These are phyloP conservation scores for Xenopus borealis DNA, from an alignment of 2,113 vertebrate genomes.

Conservation along the genomic window DNA sequence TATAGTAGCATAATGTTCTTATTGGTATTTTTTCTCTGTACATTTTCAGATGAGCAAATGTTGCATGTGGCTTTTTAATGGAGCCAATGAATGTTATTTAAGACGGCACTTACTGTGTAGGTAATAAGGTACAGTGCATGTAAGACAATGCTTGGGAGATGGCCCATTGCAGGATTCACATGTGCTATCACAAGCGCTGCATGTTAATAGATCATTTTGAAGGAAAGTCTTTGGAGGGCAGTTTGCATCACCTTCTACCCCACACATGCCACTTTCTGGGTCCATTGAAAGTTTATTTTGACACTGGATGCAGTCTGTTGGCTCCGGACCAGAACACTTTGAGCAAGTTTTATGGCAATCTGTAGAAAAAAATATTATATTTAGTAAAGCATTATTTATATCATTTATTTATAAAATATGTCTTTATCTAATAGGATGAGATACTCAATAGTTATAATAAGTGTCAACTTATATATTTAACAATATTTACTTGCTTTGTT, in stretches of 20 bases:
- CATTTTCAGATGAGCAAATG: too few relatives aligned
- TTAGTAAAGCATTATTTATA: too few relatives aligned
- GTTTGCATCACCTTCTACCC: conserved; percentile 64
- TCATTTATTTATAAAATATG: too few relatives aligned
- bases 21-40: too few relatives aligned
- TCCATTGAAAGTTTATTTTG: conserved; percentile 63
- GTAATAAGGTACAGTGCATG: conserved; percentile 59
- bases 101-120: conserved; percentile 60
- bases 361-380: conserved; percentile 39
- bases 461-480: too few relatives aligned
- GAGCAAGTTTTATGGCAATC: conserved; percentile 72
- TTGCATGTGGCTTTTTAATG: too few relatives aligned
- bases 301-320: conserved; percentile 69
- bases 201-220: conserved; percentile 68
- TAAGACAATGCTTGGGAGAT: conserved; percentile 57
- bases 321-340: conserved; percentile 60
- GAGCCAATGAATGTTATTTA: neutral
- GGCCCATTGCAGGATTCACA: conserved; percentile 65
- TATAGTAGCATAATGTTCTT: too few relatives aligned
- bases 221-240: conserved; percentile 65
- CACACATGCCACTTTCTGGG: conserved; percentile 65
- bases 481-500: too few relatives aligned
- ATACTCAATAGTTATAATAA: too few relatives aligned
- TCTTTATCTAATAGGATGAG: too few relatives aligned
- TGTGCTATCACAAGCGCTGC: conserved; percentile 61